A percentile compares a stretch with the other conserved stretches of the same genome.
Conservation (phyloP, 2,113 vertebrate species). For the Hypomesus transpacificus region DNA sequence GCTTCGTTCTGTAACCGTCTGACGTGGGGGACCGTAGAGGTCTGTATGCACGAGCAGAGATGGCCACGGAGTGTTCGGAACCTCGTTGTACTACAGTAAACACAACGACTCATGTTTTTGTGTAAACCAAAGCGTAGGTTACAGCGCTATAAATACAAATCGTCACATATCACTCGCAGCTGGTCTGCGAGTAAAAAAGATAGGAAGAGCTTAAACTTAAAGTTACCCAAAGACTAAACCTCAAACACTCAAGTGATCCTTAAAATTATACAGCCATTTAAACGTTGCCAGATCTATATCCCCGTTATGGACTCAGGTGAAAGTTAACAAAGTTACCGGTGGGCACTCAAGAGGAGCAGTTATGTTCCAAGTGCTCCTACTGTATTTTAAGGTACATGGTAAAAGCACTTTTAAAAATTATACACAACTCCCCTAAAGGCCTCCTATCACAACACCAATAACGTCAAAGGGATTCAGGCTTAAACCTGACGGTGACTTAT, state of each 20-base stretch:
- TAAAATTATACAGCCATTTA: not conserved
- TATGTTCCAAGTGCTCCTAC: not conserved
- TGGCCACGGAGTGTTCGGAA: slow-evolving; percentile 36
- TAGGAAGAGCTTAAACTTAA: not conserved
- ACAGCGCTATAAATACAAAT: not conserved
- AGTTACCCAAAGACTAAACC: too few relatives aligned
- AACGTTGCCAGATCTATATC: not conserved
- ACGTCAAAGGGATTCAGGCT: not conserved
- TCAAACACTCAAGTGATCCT: not conserved
- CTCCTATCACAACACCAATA: not conserved
- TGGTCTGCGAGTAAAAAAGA: slow-evolving; percentile 30
- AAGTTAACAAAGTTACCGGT: slow-evolving; percentile 26
- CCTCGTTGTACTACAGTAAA: slow-evolving; percentile 20
- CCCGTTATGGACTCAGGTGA: not conserved
- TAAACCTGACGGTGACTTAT: slow-evolving; percentile 22
- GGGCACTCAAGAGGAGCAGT: slow-evolving; percentile 1
- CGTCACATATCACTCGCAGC: not conserved
- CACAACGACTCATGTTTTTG: slow-evolving; percentile 8
- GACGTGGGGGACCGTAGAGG: slow-evolving; percentile 37
- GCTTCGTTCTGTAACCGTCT: slow-evolving; percentile 21
- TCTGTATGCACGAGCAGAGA: slow-evolving; percentile 36
- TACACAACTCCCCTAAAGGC: not conserved
- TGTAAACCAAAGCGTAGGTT: slow-evolving; percentile 15
- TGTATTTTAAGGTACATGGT: not conserved
- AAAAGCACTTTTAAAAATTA: not conserved